phyloP scores from a whole-genome alignment of 2,797 vertebrate genomes.

The Hemibagrus guttatus region DNA sequence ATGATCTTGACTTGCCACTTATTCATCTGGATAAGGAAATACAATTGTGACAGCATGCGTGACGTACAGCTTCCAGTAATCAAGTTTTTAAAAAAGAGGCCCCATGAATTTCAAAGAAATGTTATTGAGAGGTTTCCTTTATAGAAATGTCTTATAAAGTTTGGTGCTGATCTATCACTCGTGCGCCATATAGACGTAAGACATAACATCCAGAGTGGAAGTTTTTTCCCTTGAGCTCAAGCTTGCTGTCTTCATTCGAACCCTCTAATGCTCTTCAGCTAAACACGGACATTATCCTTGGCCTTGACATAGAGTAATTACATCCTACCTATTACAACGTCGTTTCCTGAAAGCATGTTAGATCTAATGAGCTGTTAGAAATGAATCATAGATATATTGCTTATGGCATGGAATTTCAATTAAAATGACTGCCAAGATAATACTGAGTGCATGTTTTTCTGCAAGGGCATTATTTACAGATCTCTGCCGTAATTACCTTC shows the following conservation, averaged over 20 bases:
- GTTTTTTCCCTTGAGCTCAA: not conserved
- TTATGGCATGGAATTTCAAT: constrained; percentile 55
- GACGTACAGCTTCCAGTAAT: constrained; percentile 58
- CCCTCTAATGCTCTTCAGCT: not conserved
- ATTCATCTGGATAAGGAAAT: constrained; percentile 55
- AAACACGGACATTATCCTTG: constrained; percentile 30
- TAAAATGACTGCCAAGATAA: constrained; percentile 54
- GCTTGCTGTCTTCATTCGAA: constrained; percentile 11
- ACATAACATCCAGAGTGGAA: constrained; percentile 17
- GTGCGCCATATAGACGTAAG: not conserved
- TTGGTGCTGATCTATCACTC: constrained; percentile 52
- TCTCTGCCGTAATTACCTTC: constrained; percentile 57
- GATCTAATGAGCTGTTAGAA: constrained; percentile 51
- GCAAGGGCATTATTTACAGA: constrained; percentile 49
- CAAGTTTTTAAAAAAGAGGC: constrained; percentile 56
- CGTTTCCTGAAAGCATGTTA: constrained; percentile 50
- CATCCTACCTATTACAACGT: constrained; percentile 41
- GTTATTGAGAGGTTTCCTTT: constrained; percentile 58
- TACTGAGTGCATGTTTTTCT: constrained; percentile 50
- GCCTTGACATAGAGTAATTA: constrained; percentile 49
- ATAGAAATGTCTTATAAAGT: constrained; percentile 38
- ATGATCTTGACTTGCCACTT: constrained; percentile 47
- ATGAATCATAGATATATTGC: constrained; percentile 48
- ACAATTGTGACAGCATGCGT: constrained; percentile 48
- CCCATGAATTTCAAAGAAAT: constrained; percentile 63